Evolutionary conservation across 2,113 vertebrate species (phyloP), one percentile per base, ranked within the genome.

Genomic region (Proterorhinus semilunaris): DNA sequence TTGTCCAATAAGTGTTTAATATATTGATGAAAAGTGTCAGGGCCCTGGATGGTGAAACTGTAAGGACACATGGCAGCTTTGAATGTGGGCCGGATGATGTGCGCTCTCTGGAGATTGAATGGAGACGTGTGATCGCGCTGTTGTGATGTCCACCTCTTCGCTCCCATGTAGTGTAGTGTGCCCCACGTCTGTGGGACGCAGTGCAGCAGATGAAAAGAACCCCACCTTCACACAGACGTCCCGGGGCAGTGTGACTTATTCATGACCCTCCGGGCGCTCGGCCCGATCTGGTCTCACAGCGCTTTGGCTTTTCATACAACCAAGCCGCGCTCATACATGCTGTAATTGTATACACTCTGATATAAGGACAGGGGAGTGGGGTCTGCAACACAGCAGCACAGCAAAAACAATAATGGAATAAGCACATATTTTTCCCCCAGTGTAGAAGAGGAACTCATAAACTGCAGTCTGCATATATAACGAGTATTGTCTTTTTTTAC

Each of bases 161-260:
- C 55, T 16, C 46, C 67, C 83, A 65, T 74, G 80, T 74, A 75
- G 7, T 21, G 57, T 10, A 84, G 84, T 70, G 85, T 88, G 77
- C 79, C 66, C 76, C 53, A 64, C 72, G 63, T 89, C 83, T 91
- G 78, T 65, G 55, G 87, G 88, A 91, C 86, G 90, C 74, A 45
- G 69, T 68, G 78, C 79, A 87, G 77, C 86, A 87, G 83, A 91
- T 91, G 80, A 91, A 93, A 90, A 80, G 70, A 85, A 74, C 50
- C 45, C 82, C 85, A 83, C 89, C 89, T 88, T 92, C 86, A 86
- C 88, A 90, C 79, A 85, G 86, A 90, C 85, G 92, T 91, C 91
- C 89, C 84, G 83, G 61, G 88, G 86, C 85, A 75, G 84, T 80
- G 88, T 92, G 88, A 89, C 87, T 92, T 92, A 92, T 92, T 93